These are phyloP conservation scores for Margaritifera margaritifera DNA, from an alignment of 2,888 invertebrate species.

Conservation along the genomic window DNA sequence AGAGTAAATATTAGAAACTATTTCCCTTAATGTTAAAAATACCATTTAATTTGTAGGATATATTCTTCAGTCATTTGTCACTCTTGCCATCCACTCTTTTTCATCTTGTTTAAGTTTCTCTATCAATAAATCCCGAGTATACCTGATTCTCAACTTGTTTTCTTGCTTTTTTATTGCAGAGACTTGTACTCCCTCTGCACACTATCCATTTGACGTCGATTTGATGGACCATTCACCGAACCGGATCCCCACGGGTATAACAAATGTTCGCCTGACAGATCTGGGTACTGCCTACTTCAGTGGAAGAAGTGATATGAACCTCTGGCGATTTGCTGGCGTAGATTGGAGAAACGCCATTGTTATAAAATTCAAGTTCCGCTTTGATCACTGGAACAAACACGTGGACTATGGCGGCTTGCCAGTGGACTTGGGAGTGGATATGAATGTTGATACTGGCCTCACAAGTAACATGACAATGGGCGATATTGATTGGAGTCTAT, in stretches of 20 bases:
- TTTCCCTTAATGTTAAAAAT: too few relatives aligned
- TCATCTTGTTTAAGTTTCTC: neutral
- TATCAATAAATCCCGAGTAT: too few relatives aligned
- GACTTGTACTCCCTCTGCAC: slow-evolving; percentile 46
- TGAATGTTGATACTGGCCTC: slow-evolving; percentile 26
- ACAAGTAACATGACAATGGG: slow-evolving; percentile 29
- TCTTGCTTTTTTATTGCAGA: slow-evolving; percentile 29
- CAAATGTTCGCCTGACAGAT: slow-evolving; percentile 42
- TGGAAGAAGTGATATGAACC: slow-evolving; percentile 46
- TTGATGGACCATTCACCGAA: slow-evolving; percentile 48
- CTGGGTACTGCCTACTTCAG: slow-evolving; percentile 54
- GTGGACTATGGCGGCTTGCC: slow-evolving; percentile 38
- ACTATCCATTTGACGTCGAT: slow-evolving; percentile 50
- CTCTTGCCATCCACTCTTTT: neutral
- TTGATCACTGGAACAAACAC: slow-evolving; percentile 24
- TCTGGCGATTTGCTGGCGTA: slow-evolving; percentile 47
- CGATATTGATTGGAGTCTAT: slow-evolving; percentile 35
- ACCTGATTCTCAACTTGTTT: neutral
- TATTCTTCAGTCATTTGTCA: neutral
- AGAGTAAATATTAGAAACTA: too few relatives aligned
- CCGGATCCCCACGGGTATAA: slow-evolving; percentile 36
- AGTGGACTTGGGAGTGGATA: slow-evolving; percentile 32
- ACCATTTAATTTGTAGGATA: too few relatives aligned
- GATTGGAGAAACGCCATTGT: slow-evolving; percentile 47
- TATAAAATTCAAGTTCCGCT: slow-evolving; percentile 40